Base-by-base conservation (phyloP, 2,113 vertebrate species). In the Callithrix jacchus region DNA sequence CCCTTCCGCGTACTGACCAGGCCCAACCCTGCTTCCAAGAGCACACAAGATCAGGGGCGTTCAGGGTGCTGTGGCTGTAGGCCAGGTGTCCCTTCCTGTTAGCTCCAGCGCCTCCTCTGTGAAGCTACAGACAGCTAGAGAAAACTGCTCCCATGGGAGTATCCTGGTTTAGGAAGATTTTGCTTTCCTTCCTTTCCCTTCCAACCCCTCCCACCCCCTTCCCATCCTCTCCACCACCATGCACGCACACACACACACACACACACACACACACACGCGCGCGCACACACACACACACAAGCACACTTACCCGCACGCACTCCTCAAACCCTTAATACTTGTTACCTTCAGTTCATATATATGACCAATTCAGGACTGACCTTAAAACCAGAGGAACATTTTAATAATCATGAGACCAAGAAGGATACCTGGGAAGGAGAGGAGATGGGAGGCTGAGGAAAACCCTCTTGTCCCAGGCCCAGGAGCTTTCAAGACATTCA, bases 321-420 rank as follows among this genome's bases (percentile, higher is more conserved):
- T 87, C 95, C 92, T 96, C 91, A 96, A 94, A 92, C 88, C 92
- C 95, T 91, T 93, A 92, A 91, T 91, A 96, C 96, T 95, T 96
- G 94, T 94, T 85, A 70, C 77, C 87, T 89, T 97, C 96, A 91
- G 82, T 95, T 98, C 83, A 92, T 76, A 70, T 32, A 68, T n/a
- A 76, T 35, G 85, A 95, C 88, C 85, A 68, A 61, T 82, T 80
- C 86, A 89, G 96, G 93, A 84, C 80, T 93, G 95, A 92, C 94
- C 95, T 94, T 58, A 68, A 81, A 89, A 74, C 96, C 92, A 91
- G 80, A 98, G 96, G 77, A 61, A 95, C 40, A 58, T 76, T 90
- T 89, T 66, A 97, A 93, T 6, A 95, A 96, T 85, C 81, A 49
- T 20, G 77, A 97, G 88, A 56, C 90, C 37, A 5, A 90, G 96